A percentile compares a stretch with the other conserved stretches of the same genome.
phyloP scores from a whole-genome alignment of 2,888 invertebrate genomes.

The Mantis religiosa region DNA sequence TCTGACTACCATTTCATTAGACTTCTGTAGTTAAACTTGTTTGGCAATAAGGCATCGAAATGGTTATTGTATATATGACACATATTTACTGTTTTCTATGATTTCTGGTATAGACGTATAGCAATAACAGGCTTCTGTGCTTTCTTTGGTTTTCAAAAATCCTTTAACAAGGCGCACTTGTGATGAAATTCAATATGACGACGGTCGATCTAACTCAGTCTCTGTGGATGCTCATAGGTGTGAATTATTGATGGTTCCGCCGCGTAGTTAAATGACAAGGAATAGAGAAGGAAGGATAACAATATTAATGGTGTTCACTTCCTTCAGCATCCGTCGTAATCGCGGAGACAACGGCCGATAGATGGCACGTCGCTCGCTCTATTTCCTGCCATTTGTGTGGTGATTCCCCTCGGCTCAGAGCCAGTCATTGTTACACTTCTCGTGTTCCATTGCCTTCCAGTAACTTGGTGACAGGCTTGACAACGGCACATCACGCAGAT shows the following conservation, averaged over 20 bases:
- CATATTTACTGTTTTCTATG: no score
- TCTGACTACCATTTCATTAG: no score
- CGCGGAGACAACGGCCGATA: not conserved
- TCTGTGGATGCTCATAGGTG: slow-evolving; percentile 6
- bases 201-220: no score
- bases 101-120: no score
- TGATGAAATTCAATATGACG: not conserved
- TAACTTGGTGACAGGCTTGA: not conserved
- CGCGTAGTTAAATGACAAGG: slow-evolving; percentile 3
- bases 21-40: no score
- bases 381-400: slow-evolving; percentile 13
- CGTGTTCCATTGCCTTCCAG: not conserved
- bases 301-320: slow-evolving; percentile 17
- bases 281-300: slow-evolving; percentile 15
- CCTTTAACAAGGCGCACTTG: not conserved
- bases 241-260: slow-evolving; percentile 13
- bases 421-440: not conserved
- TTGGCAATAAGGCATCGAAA: no score
- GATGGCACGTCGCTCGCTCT: slow-evolving; percentile 7
- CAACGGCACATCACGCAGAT: not conserved
- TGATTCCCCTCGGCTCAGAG: not conserved
- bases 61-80: no score
- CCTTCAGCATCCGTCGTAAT: slow-evolving; percentile 10
- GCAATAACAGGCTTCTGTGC: no score
- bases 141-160: not conserved